These are phyloP conservation scores for Chelon auratus DNA, from an alignment of 2,797 vertebrate genomes.

Conservation along the genomic window DNA sequence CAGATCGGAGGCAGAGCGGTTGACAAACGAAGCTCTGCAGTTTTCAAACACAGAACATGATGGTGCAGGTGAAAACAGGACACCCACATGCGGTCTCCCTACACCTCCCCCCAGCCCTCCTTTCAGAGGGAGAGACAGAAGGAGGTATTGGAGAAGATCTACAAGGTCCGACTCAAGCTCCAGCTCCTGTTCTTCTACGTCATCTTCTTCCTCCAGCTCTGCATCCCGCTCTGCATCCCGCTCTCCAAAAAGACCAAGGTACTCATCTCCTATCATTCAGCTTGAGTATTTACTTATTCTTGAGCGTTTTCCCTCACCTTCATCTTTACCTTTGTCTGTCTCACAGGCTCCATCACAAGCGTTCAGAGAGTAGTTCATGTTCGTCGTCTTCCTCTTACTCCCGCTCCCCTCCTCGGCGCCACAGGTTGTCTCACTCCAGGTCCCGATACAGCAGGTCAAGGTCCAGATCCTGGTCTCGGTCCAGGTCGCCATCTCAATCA, in stretches of 20 bases:
- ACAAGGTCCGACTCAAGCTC: constrained; percentile 81
- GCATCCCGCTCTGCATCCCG: constrained; percentile 82
- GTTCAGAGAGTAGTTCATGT: constrained; percentile 79
- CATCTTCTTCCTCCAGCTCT: constrained; percentile 81
- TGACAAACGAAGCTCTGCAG: constrained; percentile 65
- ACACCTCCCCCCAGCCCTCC: constrained; percentile 74
- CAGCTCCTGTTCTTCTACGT: constrained; percentile 63
- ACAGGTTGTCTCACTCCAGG: constrained; percentile 71
- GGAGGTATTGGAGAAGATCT: constrained; percentile 84
- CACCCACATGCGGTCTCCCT: constrained; percentile 37
- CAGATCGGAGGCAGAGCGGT: constrained; percentile 26
- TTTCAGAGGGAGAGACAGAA: constrained; percentile 76
- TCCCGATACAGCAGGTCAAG: constrained; percentile 75
- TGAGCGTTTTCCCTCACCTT: background rate
- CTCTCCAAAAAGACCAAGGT: constrained; percentile 91
- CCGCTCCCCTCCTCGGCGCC: constrained; percentile 69
- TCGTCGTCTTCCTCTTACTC: constrained; percentile 86
- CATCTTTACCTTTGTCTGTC: background rate
- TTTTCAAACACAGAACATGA: constrained; percentile 79
- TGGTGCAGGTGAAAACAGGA: constrained; percentile 25
- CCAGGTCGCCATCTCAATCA: constrained; percentile 65
- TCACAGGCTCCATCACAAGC: constrained; percentile 77
- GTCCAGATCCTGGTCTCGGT: constrained; percentile 71
- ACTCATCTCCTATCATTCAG: constrained; percentile 9
- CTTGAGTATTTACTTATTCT: background rate